These are phyloP conservation scores for Drosophila anomalipes DNA, from an alignment of 2,888 invertebrate genomes.

Conservation along the genomic window DNA sequence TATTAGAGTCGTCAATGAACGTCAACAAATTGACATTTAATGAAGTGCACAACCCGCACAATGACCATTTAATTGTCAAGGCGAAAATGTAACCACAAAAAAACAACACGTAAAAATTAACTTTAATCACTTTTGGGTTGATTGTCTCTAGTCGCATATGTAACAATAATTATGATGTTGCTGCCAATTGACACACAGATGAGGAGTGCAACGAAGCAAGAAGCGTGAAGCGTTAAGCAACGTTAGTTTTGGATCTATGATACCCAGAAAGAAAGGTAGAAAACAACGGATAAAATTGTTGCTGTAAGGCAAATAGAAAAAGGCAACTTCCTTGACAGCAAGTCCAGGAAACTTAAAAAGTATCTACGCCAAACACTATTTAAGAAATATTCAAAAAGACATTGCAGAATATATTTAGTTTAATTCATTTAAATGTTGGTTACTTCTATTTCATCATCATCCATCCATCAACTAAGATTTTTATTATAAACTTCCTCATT, in stretches of 20 bases:
- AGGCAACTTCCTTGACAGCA: background rate
- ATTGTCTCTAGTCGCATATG: constrained; percentile 42
- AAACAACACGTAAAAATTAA: constrained; percentile 65
- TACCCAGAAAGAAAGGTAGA: background rate
- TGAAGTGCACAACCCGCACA: constrained; percentile 76
- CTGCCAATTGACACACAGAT: constrained; percentile 54
- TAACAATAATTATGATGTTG: constrained; percentile 56
- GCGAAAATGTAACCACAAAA: background rate
- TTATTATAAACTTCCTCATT: background rate
- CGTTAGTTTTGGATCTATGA: constrained; percentile 15
- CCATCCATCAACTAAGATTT: background rate
- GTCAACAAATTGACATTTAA: constrained; percentile 79
- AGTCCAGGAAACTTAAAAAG: background rate
- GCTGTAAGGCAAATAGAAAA: background rate
- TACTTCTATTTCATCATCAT: background rate
- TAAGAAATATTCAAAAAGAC: background rate
- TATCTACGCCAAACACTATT: background rate
- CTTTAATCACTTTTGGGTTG: constrained; percentile 63
- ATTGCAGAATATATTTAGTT: background rate
- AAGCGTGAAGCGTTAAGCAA: constrained; percentile 60
- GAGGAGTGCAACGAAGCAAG: constrained; percentile 29
- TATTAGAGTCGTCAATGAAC: constrained; percentile 76
- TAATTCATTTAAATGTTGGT: background rate
- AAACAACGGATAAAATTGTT: background rate
- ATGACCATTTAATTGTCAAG: constrained; percentile 75